Conservation (phyloP, 2,888 invertebrate species). For the Mactromeris polynyma region DNA sequence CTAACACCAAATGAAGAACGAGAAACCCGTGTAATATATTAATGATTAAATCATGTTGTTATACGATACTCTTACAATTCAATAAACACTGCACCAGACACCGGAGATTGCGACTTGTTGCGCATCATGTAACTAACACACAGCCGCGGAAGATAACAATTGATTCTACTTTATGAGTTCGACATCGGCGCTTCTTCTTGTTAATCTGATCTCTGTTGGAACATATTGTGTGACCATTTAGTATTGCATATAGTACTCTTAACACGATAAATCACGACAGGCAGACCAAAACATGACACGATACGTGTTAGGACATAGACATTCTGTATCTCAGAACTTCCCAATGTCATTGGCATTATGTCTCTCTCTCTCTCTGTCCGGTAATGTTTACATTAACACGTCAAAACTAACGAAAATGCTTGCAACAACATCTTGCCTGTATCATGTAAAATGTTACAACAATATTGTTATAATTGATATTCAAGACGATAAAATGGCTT, state of each 20-base stretch:
- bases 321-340: neutral
- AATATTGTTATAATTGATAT: no score
- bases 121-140: neutral
- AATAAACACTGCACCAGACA: neutral
- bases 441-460: no score
- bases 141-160: neutral
- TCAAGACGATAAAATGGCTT: no score
- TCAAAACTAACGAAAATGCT: neutral
- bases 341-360: neutral
- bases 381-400: neutral
- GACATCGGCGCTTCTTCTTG: neutral
- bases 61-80: neutral
- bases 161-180: neutral
- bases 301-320: neutral
- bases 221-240: neutral
- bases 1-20: no score
- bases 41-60: no score
- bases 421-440: no score
- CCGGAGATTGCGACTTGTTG: neutral
- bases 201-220: neutral
- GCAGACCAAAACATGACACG: neutral
- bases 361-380: neutral
- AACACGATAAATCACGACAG: neutral
- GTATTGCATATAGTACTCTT: neutral
- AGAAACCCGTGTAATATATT: no score